Percentiles rank a stretch among this genome's conserved stretches.
phyloP scores from a whole-genome alignment of 2,113 vertebrate species.

The Pelusios castaneus region DNA sequence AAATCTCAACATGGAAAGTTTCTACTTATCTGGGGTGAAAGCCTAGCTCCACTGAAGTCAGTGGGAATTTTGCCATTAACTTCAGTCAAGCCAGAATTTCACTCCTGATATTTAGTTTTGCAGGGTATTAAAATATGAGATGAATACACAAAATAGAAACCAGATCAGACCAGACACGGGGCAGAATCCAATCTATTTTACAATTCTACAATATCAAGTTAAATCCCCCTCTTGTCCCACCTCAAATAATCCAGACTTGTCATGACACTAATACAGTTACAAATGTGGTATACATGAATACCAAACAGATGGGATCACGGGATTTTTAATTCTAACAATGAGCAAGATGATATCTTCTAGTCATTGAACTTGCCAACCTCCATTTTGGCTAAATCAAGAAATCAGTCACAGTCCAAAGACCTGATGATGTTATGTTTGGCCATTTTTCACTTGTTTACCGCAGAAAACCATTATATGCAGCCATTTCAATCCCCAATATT shows the following conservation, averaged over 20 bases:
- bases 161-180: neutral
- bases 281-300: neutral
- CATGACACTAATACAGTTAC: fast-evolving
- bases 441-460: neutral
- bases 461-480: neutral
- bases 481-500: neutral
- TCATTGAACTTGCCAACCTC: neutral
- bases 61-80: fast-evolving
- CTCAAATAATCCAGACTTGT: neutral
- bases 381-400: neutral
- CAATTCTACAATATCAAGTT: fast-evolving
- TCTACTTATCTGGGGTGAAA: neutral
- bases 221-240: neutral
- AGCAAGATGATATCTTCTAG: neutral
- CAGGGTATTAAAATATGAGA: neutral
- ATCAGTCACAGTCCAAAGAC: neutral
- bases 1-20: neutral
- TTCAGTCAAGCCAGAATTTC: neutral
- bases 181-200: neutral
- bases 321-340: neutral
- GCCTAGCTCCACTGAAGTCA: fast-evolving
- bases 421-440: neutral
- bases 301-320: neutral
- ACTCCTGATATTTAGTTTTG: neutral
- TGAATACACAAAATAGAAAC: fast-evolving